A percentile compares a stretch with the other conserved stretches of the same genome.
Conservation (phyloP, 2,113 vertebrate species). For the Clinocottus analis region DNA sequence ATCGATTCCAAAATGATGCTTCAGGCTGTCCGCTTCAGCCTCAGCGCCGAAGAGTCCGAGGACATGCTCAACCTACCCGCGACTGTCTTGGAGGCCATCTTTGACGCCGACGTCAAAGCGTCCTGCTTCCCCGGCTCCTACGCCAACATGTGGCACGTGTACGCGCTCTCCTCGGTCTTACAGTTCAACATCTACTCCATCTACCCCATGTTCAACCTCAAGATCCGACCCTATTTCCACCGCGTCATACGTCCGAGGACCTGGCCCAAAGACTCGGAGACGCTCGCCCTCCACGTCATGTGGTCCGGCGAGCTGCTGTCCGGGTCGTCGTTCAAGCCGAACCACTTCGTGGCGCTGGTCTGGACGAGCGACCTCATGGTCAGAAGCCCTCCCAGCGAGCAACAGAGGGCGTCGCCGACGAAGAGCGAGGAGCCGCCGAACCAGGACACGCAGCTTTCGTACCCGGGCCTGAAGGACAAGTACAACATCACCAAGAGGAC, state of each 20-base stretch:
- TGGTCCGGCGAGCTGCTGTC: slow-evolving; percentile 91
- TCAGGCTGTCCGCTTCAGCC: slow-evolving; percentile 93
- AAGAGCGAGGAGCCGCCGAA: slow-evolving; percentile 84
- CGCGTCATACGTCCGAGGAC: slow-evolving; percentile 90
- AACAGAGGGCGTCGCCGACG: slow-evolving; percentile 64
- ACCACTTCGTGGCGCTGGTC: slow-evolving; percentile 91
- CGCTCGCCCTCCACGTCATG: slow-evolving; percentile 91
- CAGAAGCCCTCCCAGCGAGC: slow-evolving; percentile 55
- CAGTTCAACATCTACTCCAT: slow-evolving; percentile 94
- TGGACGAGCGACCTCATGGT: slow-evolving; percentile 79
- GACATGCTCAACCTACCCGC: slow-evolving; percentile 91
- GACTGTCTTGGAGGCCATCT: slow-evolving; percentile 93
- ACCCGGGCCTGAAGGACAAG: slow-evolving; percentile 88
- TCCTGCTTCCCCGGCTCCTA: slow-evolving; percentile 94
- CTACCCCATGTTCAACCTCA: slow-evolving; percentile 96
- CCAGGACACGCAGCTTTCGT: slow-evolving; percentile 85
- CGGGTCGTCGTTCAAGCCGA: slow-evolving; percentile 86
- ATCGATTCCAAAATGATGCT: slow-evolving; percentile 98
- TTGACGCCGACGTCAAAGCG: slow-evolving; percentile 94
- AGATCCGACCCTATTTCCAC: slow-evolving; percentile 95
- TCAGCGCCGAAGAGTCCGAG: slow-evolving; percentile 92
- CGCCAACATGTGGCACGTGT: slow-evolving; percentile 97
- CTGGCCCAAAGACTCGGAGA: slow-evolving; percentile 68
- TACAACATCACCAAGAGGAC: slow-evolving; percentile 94
- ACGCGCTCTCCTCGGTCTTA: slow-evolving; percentile 91